Percentiles rank a stretch among this genome's conserved stretches.
phyloP scores from a whole-genome alignment of 2,797 vertebrate species.

The Anguilla pacifica region DNA sequence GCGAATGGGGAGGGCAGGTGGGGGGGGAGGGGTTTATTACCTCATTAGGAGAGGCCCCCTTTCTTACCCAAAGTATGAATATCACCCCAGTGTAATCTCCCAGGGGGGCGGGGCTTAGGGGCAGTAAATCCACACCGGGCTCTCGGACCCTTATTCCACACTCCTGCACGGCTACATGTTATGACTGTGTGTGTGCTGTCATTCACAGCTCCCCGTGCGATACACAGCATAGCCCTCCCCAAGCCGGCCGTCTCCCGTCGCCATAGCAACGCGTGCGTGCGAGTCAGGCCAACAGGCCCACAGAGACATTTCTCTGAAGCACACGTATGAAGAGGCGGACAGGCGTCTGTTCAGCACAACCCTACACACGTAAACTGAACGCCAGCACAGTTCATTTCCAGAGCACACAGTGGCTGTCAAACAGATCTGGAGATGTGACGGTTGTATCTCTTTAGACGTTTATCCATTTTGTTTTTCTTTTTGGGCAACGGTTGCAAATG shows the following conservation, averaged over 20 bases:
- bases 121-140: constrained; percentile 35
- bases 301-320: constrained; percentile 38
- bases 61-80: constrained; percentile 44
- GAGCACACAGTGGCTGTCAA: background rate
- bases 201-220: constrained; percentile 9
- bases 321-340: background rate
- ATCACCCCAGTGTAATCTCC: constrained; percentile 41
- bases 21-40: constrained; percentile 13
- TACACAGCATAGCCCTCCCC: background rate
- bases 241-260: background rate
- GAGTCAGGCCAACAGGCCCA: background rate
- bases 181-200: background rate
- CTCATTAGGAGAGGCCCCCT: constrained; percentile 36
- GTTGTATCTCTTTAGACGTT: too few species aligned
- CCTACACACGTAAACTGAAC: background rate
- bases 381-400: background rate
- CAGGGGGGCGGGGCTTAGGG: constrained; percentile 18
- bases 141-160: constrained; percentile 3
- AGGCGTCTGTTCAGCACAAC: background rate
- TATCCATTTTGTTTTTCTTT: too few species aligned
- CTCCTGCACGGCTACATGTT: background rate
- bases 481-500: too few species aligned
- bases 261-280: background rate
- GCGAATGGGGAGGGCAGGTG: constrained; percentile 28
- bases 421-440: too few species aligned